Evolutionary conservation across 1,140 invertebrate species (phyloP).

Genomic region (Galleria mellonella): DNA sequence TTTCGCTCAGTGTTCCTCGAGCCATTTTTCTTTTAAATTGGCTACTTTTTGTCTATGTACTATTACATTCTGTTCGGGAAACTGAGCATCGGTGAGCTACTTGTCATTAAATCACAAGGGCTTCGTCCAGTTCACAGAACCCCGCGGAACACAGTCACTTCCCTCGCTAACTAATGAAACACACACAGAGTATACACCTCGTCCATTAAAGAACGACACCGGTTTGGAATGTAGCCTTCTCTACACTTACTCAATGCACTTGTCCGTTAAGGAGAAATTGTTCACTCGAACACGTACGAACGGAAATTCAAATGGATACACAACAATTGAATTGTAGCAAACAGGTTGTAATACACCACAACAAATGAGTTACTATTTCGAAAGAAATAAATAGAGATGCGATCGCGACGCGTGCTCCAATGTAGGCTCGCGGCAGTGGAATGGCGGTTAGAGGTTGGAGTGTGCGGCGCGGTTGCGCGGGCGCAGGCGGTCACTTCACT

Average conservation of each 20-base stretch:
- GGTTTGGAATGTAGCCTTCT: conserved; percentile 68
- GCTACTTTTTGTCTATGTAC: conserved; percentile 5
- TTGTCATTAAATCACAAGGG: not conserved
- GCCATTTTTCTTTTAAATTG: conserved; percentile 47
- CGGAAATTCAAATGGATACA: conserved; percentile 26
- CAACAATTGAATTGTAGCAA: conserved; percentile 18
- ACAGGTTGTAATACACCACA: not conserved
- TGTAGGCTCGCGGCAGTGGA: conserved; percentile 27
- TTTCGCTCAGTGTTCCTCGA: conserved; percentile 57
- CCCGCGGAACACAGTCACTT: conserved; percentile 34
- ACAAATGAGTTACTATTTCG: conserved; percentile 3
- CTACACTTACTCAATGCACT: conserved; percentile 51
- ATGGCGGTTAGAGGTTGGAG: conserved; percentile 20
- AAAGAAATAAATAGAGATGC: conserved; percentile 5
- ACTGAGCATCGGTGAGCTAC: conserved; percentile 1
- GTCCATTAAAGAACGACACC: conserved; percentile 67
- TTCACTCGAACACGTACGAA: conserved; percentile 22
- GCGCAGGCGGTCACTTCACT: conserved; percentile 23
- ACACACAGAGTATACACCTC: conserved; percentile 56
- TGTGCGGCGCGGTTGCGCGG: conserved; percentile 17
- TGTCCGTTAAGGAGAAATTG: conserved; percentile 36
- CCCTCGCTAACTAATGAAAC: conserved; percentile 43
- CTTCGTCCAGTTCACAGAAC: conserved; percentile 17
- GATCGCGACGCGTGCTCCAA: conserved; percentile 3
- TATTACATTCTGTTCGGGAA: conserved; percentile 17